These are phyloP conservation scores for Neotoxoptera formosana DNA, from an alignment of 1,140 invertebrate species.

Conservation along the genomic window DNA sequence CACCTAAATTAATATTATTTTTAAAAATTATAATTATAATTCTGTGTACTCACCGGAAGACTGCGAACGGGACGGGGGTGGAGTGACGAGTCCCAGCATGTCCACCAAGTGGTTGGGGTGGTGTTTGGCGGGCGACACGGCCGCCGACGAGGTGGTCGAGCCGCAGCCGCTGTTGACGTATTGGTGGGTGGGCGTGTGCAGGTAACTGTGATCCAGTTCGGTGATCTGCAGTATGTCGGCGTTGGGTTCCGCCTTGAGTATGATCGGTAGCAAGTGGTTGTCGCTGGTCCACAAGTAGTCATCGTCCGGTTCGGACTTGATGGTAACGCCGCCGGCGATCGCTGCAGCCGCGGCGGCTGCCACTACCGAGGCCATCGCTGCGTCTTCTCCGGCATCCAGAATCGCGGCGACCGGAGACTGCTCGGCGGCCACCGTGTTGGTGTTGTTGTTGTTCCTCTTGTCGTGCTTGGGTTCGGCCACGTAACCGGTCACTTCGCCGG, in stretches of 20 bases:
- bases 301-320: constrained; percentile 35
- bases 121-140: constrained; percentile 21
- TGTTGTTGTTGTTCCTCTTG: background rate
- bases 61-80: constrained; percentile 46
- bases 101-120: constrained; percentile 39
- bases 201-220: constrained; percentile 50
- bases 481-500: constrained; percentile 50
- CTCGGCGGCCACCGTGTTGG: too few relatives aligned
- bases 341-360: background rate
- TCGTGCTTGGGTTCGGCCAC: background rate
- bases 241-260: constrained; percentile 37
- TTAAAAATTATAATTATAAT: background rate
- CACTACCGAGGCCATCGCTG: background rate
- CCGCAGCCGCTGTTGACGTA: background rate
- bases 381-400: background rate
- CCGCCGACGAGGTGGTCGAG: background rate
- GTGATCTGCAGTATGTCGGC: constrained; percentile 45
- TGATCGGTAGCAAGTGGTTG: constrained; percentile 45
- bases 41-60: constrained; percentile 41
- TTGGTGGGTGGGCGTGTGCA: background rate
- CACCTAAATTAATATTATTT: background rate
- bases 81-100: constrained; percentile 47
- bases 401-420: too few relatives aligned
- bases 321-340: background rate
- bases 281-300: constrained; percentile 49